Percentiles rank a stretch among this genome's conserved stretches.
phyloP scores from a whole-genome alignment of 2,888 invertebrate species.

The Sepiola atlantica region DNA sequence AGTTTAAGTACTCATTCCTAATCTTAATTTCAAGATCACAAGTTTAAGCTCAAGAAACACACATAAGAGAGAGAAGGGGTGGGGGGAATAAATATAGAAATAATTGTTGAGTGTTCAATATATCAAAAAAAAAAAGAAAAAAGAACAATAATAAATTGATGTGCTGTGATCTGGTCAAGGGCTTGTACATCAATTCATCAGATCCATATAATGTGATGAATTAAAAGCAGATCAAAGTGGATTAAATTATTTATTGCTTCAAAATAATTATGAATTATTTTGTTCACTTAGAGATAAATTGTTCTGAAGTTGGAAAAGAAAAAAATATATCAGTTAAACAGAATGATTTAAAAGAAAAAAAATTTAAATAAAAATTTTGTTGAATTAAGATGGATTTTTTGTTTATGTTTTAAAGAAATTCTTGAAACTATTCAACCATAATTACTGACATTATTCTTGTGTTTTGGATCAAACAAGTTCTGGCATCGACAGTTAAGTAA shows the following conservation, averaged over 20 bases:
- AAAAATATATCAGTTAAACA: neutral
- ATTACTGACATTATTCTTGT: neutral
- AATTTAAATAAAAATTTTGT: neutral
- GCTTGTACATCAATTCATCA: too few species aligned
- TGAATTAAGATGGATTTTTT: neutral
- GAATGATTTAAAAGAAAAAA: too few species aligned
- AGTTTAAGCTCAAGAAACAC: neutral
- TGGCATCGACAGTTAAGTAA: slow-evolving; percentile 8
- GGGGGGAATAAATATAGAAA: too few species aligned
- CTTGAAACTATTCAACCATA: neutral
- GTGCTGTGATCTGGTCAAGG: too few species aligned
- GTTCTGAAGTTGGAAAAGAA: neutral
- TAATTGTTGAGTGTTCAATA: neutral
- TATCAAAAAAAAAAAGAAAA: too few species aligned
- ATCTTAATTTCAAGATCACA: neutral
- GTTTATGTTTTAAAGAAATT: neutral
- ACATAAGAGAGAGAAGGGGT: too few species aligned
- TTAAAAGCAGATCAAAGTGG: too few species aligned
- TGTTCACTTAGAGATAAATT: neutral
- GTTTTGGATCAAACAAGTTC: slow-evolving; percentile 8
- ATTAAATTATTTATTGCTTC: neutral
- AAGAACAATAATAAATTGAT: too few species aligned
- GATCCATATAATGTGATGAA: too few species aligned
- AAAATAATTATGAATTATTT: neutral
- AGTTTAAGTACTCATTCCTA: neutral